phyloP scores from a whole-genome alignment of 2,113 vertebrate genomes.

The Marcusenius ussheri region DNA sequence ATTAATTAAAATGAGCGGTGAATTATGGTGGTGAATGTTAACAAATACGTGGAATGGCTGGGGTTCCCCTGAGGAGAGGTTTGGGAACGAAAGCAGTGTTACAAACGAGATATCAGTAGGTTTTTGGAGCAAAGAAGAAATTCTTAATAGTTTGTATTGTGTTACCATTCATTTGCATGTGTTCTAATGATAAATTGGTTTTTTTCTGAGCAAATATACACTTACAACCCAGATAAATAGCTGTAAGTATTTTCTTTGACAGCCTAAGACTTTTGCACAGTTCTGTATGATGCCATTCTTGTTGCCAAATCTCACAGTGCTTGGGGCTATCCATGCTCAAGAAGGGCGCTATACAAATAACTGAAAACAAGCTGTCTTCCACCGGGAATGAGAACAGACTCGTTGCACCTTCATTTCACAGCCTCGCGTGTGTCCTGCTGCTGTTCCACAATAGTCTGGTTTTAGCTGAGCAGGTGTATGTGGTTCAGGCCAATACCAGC shows the following conservation, averaged over 20 bases:
- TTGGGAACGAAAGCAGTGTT: neutral
- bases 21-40: neutral
- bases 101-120: neutral
- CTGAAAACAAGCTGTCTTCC: neutral
- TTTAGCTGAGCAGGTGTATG: neutral
- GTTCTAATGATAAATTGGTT: neutral
- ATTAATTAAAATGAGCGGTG: neutral
- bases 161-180: neutral
- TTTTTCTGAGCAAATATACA: neutral
- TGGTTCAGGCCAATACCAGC: neutral
- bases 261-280: neutral
- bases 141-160: neutral
- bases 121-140: neutral
- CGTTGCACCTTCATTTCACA: neutral
- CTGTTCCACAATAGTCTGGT: constrained; percentile 18
- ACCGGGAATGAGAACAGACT: neutral
- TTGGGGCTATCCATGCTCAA: neutral
- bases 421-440: neutral
- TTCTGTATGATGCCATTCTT: neutral
- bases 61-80: neutral
- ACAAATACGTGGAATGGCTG: neutral
- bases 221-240: neutral
- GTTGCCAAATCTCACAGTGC: neutral
- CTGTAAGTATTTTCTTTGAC: neutral
- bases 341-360: neutral